phyloP scores from a whole-genome alignment of 2,113 vertebrate species.

The Aythya baeri region DNA sequence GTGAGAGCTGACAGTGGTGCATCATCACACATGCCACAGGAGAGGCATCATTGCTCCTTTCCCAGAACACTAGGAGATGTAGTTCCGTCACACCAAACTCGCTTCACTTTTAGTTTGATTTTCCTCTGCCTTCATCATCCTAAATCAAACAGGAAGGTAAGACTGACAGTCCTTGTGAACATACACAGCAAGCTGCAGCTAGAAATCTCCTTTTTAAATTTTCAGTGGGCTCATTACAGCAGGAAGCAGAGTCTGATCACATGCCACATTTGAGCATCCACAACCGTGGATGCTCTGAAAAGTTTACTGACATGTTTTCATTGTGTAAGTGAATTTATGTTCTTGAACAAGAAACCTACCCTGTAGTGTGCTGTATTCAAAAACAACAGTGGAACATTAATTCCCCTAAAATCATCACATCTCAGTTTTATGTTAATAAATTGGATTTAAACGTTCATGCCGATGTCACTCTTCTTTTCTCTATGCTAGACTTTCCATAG shows the following conservation, averaged over 20 bases:
- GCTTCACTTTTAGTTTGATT: neutral
- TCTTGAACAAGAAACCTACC: neutral
- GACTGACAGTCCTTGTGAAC: neutral
- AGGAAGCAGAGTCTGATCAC: neutral
- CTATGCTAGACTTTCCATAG: neutral
- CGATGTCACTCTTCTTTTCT: neutral
- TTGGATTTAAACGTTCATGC: neutral
- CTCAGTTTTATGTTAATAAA: neutral
- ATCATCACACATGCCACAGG: neutral
- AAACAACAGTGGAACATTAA: neutral
- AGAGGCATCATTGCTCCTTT: neutral
- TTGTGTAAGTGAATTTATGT: too few relatives aligned
- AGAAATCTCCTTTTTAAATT: conserved; percentile 15
- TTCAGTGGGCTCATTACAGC: neutral
- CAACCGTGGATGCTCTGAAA: neutral
- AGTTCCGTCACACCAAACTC: neutral
- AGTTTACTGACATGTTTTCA: neutral
- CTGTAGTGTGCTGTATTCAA: neutral
- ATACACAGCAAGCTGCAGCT: neutral
- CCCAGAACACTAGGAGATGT: neutral
- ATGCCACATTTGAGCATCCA: neutral
- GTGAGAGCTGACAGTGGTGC: neutral
- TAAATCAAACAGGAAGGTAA: neutral
- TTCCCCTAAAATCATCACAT: neutral
- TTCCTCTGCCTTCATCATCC: conserved; percentile 32